These are phyloP conservation scores for Columba guinea DNA, from an alignment of 2,797 vertebrate genomes.

Conservation along the genomic window DNA sequence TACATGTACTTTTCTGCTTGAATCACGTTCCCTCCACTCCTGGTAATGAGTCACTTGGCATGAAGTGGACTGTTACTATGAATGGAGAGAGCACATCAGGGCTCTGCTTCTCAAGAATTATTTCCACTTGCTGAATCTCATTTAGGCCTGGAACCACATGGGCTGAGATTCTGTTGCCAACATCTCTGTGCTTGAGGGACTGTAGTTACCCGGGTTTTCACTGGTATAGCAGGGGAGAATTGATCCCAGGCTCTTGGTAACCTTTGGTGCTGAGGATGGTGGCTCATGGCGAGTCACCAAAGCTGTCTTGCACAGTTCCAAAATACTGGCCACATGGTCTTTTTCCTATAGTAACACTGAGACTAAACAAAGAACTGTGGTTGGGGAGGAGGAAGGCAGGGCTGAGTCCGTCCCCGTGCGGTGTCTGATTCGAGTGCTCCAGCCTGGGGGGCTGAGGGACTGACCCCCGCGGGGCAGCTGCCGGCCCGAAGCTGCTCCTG, in stretches of 20 bases:
- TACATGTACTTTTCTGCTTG: constrained; percentile 50
- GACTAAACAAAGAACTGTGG: background rate
- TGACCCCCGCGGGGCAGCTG: background rate
- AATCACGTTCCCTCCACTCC: constrained; percentile 51
- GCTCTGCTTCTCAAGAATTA: constrained; percentile 29
- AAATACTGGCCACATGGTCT: background rate
- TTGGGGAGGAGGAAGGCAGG: background rate
- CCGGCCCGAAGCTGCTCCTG: background rate
- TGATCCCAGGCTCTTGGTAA: background rate
- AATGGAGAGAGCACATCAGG: constrained; percentile 40
- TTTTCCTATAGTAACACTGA: background rate
- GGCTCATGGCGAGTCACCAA: background rate
- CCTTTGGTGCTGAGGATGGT: background rate
- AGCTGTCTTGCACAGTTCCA: background rate
- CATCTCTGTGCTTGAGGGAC: background rate
- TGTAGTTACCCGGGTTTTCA: background rate
- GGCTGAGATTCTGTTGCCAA: background rate
- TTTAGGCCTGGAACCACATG: background rate
- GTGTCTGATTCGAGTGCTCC: background rate
- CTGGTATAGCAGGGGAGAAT: background rate
- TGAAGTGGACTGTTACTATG: constrained; percentile 45
- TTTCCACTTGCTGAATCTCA: constrained; percentile 37
- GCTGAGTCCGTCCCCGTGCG: background rate
- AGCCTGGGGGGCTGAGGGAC: background rate
- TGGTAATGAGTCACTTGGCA: constrained; percentile 56